Conservation (phyloP, 2,113 vertebrate genomes). For the Panthera tigris region DNA sequence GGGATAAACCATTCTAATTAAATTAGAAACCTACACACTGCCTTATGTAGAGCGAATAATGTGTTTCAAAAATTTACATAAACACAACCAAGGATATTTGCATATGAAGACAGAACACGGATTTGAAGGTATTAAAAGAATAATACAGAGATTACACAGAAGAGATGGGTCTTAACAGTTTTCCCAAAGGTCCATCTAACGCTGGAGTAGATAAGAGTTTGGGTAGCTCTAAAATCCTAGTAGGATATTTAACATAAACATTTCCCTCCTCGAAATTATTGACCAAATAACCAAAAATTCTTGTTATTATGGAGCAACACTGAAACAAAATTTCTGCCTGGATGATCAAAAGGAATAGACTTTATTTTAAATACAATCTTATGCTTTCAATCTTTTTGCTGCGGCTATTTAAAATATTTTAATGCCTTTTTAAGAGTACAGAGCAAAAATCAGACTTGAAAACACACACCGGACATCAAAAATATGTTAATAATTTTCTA, state of each 20-base stretch:
- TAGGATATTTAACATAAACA: neutral
- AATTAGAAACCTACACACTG: neutral
- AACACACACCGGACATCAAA: slow-evolving; percentile 68
- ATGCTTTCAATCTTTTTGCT: slow-evolving; percentile 19
- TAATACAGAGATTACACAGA: slow-evolving; percentile 66
- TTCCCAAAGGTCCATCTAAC: slow-evolving; percentile 24
- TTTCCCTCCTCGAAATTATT: slow-evolving; percentile 21
- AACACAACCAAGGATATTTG: slow-evolving; percentile 40
- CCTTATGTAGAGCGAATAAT: neutral
- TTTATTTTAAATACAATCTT: slow-evolving; percentile 29
- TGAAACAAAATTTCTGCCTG: slow-evolving; percentile 47
- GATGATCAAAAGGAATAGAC: slow-evolving; percentile 53
- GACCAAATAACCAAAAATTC: slow-evolving; percentile 25
- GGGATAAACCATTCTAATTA: slow-evolving; percentile 16
- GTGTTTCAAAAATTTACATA: slow-evolving; percentile 36
- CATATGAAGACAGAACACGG: slow-evolving; percentile 53
- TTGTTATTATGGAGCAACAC: slow-evolving; percentile 34
- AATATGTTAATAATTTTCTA: slow-evolving; percentile 69
- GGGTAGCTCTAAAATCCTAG: neutral
- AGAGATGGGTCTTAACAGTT: slow-evolving; percentile 26
- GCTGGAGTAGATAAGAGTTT: neutral
- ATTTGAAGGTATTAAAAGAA: slow-evolving; percentile 64
- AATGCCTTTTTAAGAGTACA: slow-evolving; percentile 55
- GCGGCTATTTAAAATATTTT: slow-evolving; percentile 68
- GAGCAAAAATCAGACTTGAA: slow-evolving; percentile 50